phyloP scores from a whole-genome alignment of 2,888 invertebrate genomes.

The Ernsta delagoae region DNA sequence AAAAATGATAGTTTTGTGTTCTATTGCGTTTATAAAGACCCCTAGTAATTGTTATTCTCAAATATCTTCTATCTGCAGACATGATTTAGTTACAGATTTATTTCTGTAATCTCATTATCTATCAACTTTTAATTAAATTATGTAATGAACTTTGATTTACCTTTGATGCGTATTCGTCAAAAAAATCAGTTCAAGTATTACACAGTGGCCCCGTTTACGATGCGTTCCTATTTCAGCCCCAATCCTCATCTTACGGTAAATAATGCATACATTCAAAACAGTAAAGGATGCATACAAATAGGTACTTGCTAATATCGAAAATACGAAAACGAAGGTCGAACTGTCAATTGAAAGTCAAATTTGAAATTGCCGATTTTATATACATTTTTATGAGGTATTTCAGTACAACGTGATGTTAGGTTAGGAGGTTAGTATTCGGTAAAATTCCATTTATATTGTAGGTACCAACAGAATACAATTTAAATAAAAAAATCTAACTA shows the following conservation, averaged over 20 bases:
- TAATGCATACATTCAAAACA: slow-evolving; percentile 8
- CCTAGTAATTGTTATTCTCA: too few species aligned
- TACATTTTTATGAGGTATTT: not conserved
- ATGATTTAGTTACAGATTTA: too few species aligned
- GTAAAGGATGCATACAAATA: slow-evolving; percentile 21
- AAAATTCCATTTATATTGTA: not conserved
- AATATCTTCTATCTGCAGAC: too few species aligned
- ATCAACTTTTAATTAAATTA: too few species aligned
- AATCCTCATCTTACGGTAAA: not conserved
- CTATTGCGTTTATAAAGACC: too few species aligned
- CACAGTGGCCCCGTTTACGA: not conserved
- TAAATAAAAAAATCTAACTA: not conserved
- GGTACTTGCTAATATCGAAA: slow-evolving; percentile 20
- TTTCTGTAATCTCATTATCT: too few species aligned
- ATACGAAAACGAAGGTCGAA: slow-evolving; percentile 49
- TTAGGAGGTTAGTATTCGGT: not conserved
- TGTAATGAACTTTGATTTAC: not conserved
- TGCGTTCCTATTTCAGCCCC: not conserved
- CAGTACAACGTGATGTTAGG: not conserved
- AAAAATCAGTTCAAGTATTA: not conserved
- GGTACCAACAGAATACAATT: not conserved
- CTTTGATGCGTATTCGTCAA: not conserved
- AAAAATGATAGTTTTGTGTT: too few species aligned
- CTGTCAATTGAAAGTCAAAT: slow-evolving; percentile 57
- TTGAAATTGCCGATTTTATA: slow-evolving; percentile 38